phyloP scores from a whole-genome alignment of 2,113 vertebrate species.

The Neodontobutis hainanensis region DNA sequence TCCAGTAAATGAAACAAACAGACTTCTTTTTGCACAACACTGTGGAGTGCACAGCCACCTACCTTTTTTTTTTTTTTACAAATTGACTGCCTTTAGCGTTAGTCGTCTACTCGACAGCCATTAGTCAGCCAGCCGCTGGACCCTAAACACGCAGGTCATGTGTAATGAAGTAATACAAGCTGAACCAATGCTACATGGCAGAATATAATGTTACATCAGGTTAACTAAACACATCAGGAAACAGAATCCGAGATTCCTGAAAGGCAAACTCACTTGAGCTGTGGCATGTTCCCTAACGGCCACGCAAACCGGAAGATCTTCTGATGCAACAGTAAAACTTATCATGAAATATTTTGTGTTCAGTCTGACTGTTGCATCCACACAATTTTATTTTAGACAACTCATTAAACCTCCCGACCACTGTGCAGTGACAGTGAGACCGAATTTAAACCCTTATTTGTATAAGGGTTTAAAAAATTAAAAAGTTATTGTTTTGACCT shows the following conservation, averaged over 20 bases:
- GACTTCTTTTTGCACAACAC: constrained; percentile 27
- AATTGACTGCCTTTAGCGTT: constrained; percentile 31
- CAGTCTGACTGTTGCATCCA: background rate
- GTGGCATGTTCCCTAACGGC: background rate
- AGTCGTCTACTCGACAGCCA: constrained; percentile 27
- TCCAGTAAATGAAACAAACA: constrained; percentile 49
- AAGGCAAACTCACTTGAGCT: constrained; percentile 13
- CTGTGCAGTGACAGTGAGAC: background rate
- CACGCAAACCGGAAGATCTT: background rate
- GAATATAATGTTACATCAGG: background rate
- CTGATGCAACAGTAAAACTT: constrained; percentile 35
- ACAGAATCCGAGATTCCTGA: constrained; percentile 2
- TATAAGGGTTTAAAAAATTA: too few species aligned
- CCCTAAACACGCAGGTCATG: constrained; percentile 3
- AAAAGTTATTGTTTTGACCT: too few species aligned
- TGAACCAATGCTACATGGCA: background rate
- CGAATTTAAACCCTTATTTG: background rate
- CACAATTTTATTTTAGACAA: constrained; percentile 1
- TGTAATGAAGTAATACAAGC: background rate
- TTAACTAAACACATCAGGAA: background rate
- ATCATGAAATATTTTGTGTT: constrained; percentile 28
- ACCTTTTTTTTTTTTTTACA: constrained; percentile 11
- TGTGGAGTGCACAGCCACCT: constrained; percentile 34
- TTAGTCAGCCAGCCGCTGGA: constrained; percentile 15
- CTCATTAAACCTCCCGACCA: background rate